Base-by-base conservation (phyloP, 2,113 vertebrate species). In the Channa argus region DNA sequence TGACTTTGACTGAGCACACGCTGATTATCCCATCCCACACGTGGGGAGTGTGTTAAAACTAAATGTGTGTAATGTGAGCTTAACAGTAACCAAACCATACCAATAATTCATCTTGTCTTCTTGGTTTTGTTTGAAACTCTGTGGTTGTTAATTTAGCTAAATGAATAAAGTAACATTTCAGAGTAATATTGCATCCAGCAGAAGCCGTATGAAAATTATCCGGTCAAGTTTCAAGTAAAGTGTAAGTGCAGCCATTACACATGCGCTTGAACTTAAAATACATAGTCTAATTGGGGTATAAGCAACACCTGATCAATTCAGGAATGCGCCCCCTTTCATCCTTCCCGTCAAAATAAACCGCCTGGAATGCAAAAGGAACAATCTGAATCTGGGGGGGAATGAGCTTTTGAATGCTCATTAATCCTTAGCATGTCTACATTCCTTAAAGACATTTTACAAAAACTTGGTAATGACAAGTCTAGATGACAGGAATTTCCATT, bases 361-460 rank as follows among this genome's bases (percentile, higher is more conserved):
- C 10, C 56, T 52, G 82, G 77, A 90, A 88, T 85, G 60, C 66
- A 69, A 50, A 43, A 36, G 24, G 43, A 60, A 72, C 68, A 70
- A 71, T 80, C 9, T 58, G 62, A 71, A 82, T 51, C 1, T 3
- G 50, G 80, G 79, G 59, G 69, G 2, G 47, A 36, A 39, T 15
- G n/a, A 71, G 45, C 70, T 15, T 79, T 59, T 84, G 60, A 87
- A 79, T 66, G 75, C 75, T 76, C 52, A 82, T 87, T 81, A 88
- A 91, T 91, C 76, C 81, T 73, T 11, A 46, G 59, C 77, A 69
- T 66, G 86, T 86, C 90, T 88, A 85, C 86, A 91, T 91, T 91
- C 89, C 82, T 81, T 8, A 53, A 9, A 58, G 63, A 53, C 38
- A 37, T 66, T 76, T 74, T 53, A 77, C 75, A 82, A 86, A 87